Conservation (phyloP, 2,888 invertebrate genomes). For the Hesperia comma region DNA sequence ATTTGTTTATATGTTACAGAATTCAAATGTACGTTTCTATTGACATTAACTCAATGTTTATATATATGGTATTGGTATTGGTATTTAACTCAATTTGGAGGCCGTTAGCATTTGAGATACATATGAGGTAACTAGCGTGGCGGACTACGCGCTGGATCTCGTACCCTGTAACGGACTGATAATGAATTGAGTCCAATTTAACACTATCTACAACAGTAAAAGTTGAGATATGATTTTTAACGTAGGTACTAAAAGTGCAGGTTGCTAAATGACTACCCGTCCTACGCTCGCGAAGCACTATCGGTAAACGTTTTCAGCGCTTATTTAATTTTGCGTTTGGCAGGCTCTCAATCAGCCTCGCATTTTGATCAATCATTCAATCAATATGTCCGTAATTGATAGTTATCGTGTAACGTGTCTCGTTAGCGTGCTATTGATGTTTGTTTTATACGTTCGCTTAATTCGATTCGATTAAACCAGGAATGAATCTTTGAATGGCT, state of each 20-base stretch:
- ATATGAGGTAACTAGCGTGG: too few species aligned
- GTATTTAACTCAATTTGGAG: too few species aligned
- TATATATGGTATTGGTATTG: too few species aligned
- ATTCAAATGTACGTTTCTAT: too few species aligned
- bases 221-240: too few species aligned
- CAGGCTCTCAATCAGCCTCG: conserved; percentile 62
- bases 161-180: too few species aligned
- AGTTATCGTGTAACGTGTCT: conserved; percentile 64
- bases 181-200: too few species aligned
- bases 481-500: neutral
- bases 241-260: neutral
- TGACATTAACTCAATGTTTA: too few species aligned
- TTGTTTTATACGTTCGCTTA: conserved; percentile 46
- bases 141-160: too few species aligned
- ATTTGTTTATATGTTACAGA: too few species aligned
- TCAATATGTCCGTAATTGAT: conserved; percentile 67
- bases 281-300: conserved; percentile 39
- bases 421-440: conserved; percentile 62
- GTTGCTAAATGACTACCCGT: neutral
- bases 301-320: conserved; percentile 54
- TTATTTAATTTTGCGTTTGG: conserved; percentile 64
- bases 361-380: conserved; percentile 64
- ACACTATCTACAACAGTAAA: too few species aligned
- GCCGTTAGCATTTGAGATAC: too few species aligned
- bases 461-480: conserved; percentile 5